Conservation (phyloP, 2,888 invertebrate species). For the Idaea dimidiata region DNA sequence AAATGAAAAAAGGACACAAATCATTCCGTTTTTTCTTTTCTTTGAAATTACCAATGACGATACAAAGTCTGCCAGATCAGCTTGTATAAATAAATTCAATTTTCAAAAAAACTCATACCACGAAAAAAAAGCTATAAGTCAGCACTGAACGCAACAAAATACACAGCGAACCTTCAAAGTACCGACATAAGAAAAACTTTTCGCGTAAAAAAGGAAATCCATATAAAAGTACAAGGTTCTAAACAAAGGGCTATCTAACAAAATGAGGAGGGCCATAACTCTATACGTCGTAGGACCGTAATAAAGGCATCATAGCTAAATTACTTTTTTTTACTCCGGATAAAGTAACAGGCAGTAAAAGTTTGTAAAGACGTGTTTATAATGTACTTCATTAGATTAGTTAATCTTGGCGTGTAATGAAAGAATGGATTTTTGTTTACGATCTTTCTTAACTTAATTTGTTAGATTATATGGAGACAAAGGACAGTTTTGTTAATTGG, state of each 20-base stretch:
- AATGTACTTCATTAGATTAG: constrained; percentile 30
- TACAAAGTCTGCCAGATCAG: no score
- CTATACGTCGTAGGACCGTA: constrained; percentile 45
- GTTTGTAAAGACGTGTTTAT: constrained; percentile 26
- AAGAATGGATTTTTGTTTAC: constrained; percentile 12
- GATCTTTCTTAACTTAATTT: no score
- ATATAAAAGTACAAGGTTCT: constrained; percentile 29
- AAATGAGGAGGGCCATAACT: constrained; percentile 50
- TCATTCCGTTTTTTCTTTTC: no score
- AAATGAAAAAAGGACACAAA: no score
- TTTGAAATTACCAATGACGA: no score
- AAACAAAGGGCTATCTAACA: constrained; percentile 49
- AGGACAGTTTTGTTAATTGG: no score
- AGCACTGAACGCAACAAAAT: constrained; percentile 12
- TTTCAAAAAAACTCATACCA: no score
- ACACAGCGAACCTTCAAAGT: constrained; percentile 14
- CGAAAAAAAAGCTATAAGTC: no score
- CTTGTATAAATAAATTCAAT: no score
- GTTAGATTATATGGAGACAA: no score
- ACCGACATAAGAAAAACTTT: constrained; percentile 32
- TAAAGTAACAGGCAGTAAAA: constrained; percentile 46
- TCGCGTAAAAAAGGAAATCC: constrained; percentile 29
- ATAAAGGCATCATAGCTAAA: constrained; percentile 57
- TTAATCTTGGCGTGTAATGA: constrained; percentile 26
- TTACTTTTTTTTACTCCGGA: constrained; percentile 53